These are phyloP conservation scores for Drosophila ercepeae DNA, from an alignment of 1,140 invertebrate genomes.

Conservation along the genomic window DNA sequence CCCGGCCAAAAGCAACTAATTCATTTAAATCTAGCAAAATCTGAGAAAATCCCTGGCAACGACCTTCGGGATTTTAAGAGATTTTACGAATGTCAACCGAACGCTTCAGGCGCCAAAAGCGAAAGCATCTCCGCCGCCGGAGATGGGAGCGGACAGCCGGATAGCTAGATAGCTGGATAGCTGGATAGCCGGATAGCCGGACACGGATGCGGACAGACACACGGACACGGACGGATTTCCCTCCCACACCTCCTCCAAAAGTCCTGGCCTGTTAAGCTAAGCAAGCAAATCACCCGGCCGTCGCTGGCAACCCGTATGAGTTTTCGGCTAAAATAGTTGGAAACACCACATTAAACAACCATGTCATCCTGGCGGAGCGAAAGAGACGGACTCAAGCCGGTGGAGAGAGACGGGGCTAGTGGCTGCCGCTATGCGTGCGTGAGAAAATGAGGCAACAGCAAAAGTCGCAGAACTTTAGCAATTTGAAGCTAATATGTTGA, in stretches of 20 bases:
- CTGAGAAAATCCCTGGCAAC: slow-evolving; percentile 84
- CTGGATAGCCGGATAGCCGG: slow-evolving; percentile 10
- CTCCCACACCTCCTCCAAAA: slow-evolving; percentile 5
- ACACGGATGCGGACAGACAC: slow-evolving; percentile 13
- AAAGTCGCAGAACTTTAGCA: slow-evolving; percentile 81
- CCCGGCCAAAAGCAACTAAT: slow-evolving; percentile 77
- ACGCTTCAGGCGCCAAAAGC: slow-evolving; percentile 67
- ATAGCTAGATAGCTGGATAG: neutral
- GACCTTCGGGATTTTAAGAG: slow-evolving; percentile 84
- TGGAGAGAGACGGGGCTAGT: neutral
- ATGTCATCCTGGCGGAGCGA: slow-evolving; percentile 27
- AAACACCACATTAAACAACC: slow-evolving; percentile 82
- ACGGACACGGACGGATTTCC: slow-evolving; percentile 7
- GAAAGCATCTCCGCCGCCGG: slow-evolving; percentile 65
- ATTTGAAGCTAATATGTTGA: slow-evolving; percentile 83
- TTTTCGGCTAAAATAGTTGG: slow-evolving; percentile 83
- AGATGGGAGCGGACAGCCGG: slow-evolving; percentile 42
- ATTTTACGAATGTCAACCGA: slow-evolving; percentile 84
- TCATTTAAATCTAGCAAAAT: slow-evolving; percentile 84
- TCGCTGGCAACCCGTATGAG: slow-evolving; percentile 68
- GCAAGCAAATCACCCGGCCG: slow-evolving; percentile 75
- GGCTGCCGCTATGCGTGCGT: slow-evolving; percentile 40
- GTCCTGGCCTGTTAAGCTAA: slow-evolving; percentile 65
- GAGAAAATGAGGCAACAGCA: slow-evolving; percentile 75
- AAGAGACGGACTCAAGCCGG: neutral